Conservation (phyloP, 1,140 invertebrate species). For the Orchesella cincta region DNA sequence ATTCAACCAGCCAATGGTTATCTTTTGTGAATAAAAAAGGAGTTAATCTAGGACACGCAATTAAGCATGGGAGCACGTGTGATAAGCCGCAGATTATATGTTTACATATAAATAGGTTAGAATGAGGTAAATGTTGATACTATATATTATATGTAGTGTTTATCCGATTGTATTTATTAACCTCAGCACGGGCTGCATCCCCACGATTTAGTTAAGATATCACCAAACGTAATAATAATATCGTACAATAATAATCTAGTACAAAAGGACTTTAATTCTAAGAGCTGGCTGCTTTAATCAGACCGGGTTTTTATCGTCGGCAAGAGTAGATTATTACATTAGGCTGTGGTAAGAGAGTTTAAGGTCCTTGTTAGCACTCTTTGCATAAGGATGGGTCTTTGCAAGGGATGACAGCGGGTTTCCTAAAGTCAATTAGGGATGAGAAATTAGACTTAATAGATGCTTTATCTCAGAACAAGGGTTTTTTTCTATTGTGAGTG, state of each 20-base stretch:
- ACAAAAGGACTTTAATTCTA: background rate
- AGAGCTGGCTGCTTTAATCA: background rate
- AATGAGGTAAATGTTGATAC: too few relatives aligned
- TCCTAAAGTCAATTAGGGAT: background rate
- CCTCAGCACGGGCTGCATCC: too few relatives aligned
- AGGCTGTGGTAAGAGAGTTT: background rate
- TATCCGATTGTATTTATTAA: too few relatives aligned
- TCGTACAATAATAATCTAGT: conserved; percentile 9
- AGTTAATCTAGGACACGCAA: too few relatives aligned
- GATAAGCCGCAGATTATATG: too few relatives aligned
- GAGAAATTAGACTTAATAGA: background rate
- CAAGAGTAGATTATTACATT: background rate
- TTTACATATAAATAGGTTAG: too few relatives aligned
- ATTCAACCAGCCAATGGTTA: too few relatives aligned
- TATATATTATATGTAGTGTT: too few relatives aligned
- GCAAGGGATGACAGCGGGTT: background rate
- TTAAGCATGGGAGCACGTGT: too few relatives aligned
- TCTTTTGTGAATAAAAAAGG: too few relatives aligned
- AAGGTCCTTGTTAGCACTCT: background rate
- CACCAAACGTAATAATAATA: background rate
- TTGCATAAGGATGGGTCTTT: background rate
- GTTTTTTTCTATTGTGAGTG: background rate
- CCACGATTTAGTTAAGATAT: conserved; percentile 20
- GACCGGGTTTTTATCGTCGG: background rate
- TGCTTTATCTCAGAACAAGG: too few relatives aligned